These are phyloP conservation scores for Graptemys geographica DNA, from an alignment of 2,797 vertebrate genomes.

Conservation along the genomic window DNA sequence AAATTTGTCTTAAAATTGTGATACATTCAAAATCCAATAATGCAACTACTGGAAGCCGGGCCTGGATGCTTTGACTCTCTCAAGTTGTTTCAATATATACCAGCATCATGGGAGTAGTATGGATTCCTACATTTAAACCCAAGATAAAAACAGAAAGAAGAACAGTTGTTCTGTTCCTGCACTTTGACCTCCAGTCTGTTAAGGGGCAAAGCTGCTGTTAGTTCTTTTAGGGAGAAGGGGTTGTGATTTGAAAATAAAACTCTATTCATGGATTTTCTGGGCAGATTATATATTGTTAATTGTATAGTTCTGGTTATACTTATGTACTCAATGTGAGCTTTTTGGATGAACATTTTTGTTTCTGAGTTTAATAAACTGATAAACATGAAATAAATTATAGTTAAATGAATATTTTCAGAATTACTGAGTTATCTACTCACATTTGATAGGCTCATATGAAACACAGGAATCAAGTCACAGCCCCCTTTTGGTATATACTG, in stretches of 20 bases:
- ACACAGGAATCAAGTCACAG: background rate
- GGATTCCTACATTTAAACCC: background rate
- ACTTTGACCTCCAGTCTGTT: background rate
- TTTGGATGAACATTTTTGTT: background rate
- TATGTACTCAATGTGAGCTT: background rate
- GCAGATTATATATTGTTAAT: background rate
- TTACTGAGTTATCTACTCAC: background rate
- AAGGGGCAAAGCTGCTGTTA: background rate
- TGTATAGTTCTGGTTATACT: background rate
- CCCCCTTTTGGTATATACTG: background rate
- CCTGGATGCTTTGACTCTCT: background rate
- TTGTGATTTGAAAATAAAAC: background rate
- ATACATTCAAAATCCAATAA: conserved; percentile 10
- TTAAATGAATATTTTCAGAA: background rate
- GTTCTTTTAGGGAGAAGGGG: background rate
- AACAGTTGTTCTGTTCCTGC: background rate
- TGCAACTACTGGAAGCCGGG: background rate
- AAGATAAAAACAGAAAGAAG: background rate
- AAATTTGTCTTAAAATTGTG: background rate
- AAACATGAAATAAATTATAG: background rate
- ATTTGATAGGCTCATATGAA: background rate
- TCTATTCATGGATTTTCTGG: background rate
- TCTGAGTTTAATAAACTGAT: background rate
- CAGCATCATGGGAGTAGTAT: background rate
- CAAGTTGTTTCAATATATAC: background rate